Evolutionary conservation across 2,888 invertebrate genomes (phyloP).

Genomic region (Homarus gammarus): DNA sequence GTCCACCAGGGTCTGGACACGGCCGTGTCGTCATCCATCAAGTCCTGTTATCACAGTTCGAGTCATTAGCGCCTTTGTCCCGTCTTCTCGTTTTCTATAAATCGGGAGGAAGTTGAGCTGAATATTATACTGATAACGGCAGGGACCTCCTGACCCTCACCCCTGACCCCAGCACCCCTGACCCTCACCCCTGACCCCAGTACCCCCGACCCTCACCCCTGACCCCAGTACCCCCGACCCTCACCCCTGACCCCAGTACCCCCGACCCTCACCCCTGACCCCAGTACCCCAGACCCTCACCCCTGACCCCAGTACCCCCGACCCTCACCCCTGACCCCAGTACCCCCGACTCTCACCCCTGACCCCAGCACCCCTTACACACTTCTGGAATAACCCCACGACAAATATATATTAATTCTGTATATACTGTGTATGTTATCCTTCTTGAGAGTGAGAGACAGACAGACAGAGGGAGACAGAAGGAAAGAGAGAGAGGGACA

Average conservation of each 20-base stretch:
- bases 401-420: too few species aligned
- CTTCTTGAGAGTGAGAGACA: not conserved
- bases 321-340: not conserved
- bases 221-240: too few species aligned
- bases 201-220: too few species aligned
- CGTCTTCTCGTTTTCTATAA: constrained; percentile 29
- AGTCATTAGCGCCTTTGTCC: constrained; percentile 63
- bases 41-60: constrained; percentile 43
- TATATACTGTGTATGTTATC: too few species aligned
- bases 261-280: not conserved
- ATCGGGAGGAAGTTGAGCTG: constrained; percentile 31
- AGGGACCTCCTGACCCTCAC: not conserved
- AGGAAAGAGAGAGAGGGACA: not conserved
- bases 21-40: constrained; percentile 34
- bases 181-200: too few species aligned
- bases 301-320: too few species aligned
- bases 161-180: not conserved
- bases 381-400: too few species aligned
- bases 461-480: not conserved
- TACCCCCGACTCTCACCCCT: too few species aligned
- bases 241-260: too few species aligned
- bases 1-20: too few species aligned
- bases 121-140: constrained; percentile 55
- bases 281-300: too few species aligned
- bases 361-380: too few species aligned